Percentiles rank a stretch among this genome's conserved stretches.
Evolutionary conservation across 2,888 invertebrate genomes (phyloP).

Genomic region (Phlogophora meticulosa): DNA sequence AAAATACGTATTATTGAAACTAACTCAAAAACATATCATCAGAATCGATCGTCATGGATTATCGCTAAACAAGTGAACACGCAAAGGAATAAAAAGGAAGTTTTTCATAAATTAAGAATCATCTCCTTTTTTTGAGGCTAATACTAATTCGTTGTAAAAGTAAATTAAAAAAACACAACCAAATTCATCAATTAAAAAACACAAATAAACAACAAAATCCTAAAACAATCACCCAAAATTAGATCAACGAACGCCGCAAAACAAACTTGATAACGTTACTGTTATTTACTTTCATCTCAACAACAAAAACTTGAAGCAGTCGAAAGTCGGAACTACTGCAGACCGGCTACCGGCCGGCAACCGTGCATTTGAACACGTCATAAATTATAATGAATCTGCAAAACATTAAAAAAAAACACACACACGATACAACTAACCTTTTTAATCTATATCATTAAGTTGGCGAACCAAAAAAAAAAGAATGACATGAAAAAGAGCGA

Average conservation of each 20-base stretch:
- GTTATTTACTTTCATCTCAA: slow-evolving; percentile 57
- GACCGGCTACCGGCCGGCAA: slow-evolving; percentile 36
- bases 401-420: slow-evolving; percentile 31
- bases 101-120: no score
- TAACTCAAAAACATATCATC: no score
- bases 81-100: no score
- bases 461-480: slow-evolving; percentile 32
- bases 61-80: no score
- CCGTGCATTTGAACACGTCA: slow-evolving; percentile 45
- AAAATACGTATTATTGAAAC: no score
- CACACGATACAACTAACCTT: slow-evolving; percentile 15
- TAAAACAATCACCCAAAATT: slow-evolving; percentile 33
- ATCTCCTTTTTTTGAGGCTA: no score
- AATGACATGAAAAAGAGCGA: slow-evolving; percentile 36
- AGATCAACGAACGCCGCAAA: slow-evolving; percentile 24
- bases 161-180: neutral
- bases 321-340: slow-evolving; percentile 41
- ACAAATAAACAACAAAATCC: slow-evolving; percentile 1
- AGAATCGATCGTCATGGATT: no score
- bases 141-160: neutral
- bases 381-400: slow-evolving; percentile 60
- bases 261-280: slow-evolving; percentile 28
- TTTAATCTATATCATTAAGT: slow-evolving; percentile 38
- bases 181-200: neutral
- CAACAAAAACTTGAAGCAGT: slow-evolving; percentile 31